Evolutionary conservation across 2,888 invertebrate species (phyloP).

Genomic region (Hybos culiciformis): DNA sequence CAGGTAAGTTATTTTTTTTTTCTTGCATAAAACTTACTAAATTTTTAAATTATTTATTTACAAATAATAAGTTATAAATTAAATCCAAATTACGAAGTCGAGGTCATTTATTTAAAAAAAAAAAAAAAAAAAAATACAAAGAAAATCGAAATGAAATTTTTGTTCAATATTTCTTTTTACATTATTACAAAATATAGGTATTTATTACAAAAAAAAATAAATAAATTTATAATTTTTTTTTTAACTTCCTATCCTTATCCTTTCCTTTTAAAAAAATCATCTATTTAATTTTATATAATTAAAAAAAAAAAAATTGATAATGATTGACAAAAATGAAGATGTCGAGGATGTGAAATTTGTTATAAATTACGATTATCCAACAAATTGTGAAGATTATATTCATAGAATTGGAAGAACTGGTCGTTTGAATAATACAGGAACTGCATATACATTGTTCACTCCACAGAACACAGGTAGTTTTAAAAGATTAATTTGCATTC

Average conservation of each 20-base stretch:
- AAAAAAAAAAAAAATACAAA: constrained; percentile 11
- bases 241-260: neutral
- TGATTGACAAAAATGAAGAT: constrained; percentile 44
- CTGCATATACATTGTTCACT: constrained; percentile 94
- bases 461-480: constrained; percentile 76
- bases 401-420: constrained; percentile 89
- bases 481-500: too few species aligned
- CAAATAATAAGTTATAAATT: too few species aligned
- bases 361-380: constrained; percentile 97
- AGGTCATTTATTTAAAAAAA: constrained; percentile 26
- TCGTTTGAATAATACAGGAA: constrained; percentile 81
- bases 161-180: constrained; percentile 23
- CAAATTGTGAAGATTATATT: constrained; percentile 94
- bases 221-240: too few species aligned
- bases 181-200: neutral
- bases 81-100: constrained; percentile 22
- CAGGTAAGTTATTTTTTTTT: neutral
- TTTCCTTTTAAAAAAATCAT: neutral
- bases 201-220: neutral
- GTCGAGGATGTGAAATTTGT: constrained; percentile 99
- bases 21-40: too few species aligned
- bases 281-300: neutral
- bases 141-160: constrained; percentile 27
- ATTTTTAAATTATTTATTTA: too few species aligned
- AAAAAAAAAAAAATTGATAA: constrained; percentile 1